Percentiles rank a stretch among this genome's conserved stretches.
Evolutionary conservation across 2,888 invertebrate genomes (phyloP).

Genomic region (Stenurella melanura): DNA sequence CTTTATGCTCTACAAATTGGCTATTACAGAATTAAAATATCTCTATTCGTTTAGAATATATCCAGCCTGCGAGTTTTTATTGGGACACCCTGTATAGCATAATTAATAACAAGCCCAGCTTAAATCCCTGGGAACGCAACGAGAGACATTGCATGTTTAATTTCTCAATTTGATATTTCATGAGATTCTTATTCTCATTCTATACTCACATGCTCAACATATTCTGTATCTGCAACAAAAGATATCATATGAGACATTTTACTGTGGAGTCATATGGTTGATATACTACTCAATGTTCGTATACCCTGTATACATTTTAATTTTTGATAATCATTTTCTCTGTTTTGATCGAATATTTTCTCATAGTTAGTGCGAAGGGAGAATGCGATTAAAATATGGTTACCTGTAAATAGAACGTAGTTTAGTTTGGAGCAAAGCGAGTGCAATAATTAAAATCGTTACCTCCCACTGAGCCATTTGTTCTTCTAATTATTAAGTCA

Average conservation of each 20-base stretch:
- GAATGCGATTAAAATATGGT: background rate
- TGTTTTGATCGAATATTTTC: background rate
- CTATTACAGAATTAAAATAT: too few species aligned
- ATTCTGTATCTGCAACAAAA: background rate
- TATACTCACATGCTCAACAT: slow-evolving; percentile 24
- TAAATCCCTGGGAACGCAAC: too few species aligned
- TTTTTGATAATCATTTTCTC: slow-evolving; percentile 5
- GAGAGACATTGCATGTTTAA: too few species aligned
- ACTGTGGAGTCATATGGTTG: background rate
- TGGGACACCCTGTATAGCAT: too few species aligned
- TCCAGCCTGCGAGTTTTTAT: too few species aligned
- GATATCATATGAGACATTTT: background rate
- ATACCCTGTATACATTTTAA: slow-evolving; percentile 26
- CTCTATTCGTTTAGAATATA: too few species aligned
- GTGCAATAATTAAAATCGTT: background rate
- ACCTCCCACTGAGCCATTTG: background rate
- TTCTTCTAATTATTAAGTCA: background rate
- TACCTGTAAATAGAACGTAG: background rate
- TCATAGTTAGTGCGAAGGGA: background rate
- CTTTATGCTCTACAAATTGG: too few species aligned
- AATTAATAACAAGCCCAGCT: too few species aligned
- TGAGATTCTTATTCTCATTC: too few species aligned
- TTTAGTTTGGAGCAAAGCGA: background rate
- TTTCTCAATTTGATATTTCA: too few species aligned
- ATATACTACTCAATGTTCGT: slow-evolving; percentile 3